phyloP scores from a whole-genome alignment of 2,888 invertebrate genomes.

The Augiades crinisus region DNA sequence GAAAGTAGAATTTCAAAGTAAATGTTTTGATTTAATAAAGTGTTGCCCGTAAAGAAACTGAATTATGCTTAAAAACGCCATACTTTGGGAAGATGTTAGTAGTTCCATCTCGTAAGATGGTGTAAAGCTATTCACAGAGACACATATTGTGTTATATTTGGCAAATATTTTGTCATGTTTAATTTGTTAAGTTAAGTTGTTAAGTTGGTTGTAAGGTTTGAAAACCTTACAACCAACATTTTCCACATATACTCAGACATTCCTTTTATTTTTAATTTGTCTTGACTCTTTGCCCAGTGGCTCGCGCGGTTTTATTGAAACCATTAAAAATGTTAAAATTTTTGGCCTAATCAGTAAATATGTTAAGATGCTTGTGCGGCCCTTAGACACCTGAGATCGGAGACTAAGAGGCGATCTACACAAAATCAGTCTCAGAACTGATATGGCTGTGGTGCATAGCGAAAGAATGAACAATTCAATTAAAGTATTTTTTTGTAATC shows the following conservation, averaged over 20 bases:
- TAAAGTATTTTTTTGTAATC: not conserved
- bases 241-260: not conserved
- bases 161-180: not conserved
- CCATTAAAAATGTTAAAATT: no score
- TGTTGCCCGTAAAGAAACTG: constrained; percentile 19
- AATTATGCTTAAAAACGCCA: constrained; percentile 12
- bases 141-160: not conserved
- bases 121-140: not conserved
- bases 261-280: not conserved
- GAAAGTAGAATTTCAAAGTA: constrained; percentile 45
- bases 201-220: no score
- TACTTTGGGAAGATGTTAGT: not conserved
- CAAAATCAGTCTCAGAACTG: no score
- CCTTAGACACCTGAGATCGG: no score
- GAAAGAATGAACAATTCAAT: no score
- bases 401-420: no score
- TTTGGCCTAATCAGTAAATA: no score
- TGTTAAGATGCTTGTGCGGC: no score
- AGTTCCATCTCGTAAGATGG: not conserved
- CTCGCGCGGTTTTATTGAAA: no score
- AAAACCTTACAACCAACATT: not conserved
- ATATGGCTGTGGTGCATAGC: no score
- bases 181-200: not conserved
- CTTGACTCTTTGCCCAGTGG: no score
- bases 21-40: constrained; percentile 55